Evolutionary conservation across 64 coral and sea anemone genomes (phyloP).

Genomic region (Orbicella faveolata): DNA sequence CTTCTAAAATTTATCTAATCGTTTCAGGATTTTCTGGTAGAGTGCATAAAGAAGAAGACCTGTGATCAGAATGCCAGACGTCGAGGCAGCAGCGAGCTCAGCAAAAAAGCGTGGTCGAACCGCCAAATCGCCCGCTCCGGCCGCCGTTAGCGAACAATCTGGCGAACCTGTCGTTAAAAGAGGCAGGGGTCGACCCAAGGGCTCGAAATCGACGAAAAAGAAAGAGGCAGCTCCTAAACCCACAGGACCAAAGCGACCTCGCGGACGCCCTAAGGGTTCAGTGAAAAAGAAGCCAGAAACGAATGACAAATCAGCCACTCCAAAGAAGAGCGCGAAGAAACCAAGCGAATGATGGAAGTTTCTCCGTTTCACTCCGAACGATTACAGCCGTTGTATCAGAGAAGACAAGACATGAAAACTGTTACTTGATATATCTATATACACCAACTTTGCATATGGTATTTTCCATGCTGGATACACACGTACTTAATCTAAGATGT

Average conservation of each 20-base stretch:
- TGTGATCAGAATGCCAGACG: conserved; percentile 21
- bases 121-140: not conserved
- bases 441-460: not conserved
- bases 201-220: conserved; percentile 50
- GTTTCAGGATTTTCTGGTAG: not conserved
- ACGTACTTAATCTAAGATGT: not conserved
- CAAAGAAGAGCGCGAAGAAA: conserved; percentile 23
- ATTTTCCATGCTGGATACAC: not conserved
- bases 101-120: conserved; percentile 38
- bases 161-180: conserved; percentile 49
- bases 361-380: not conserved
- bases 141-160: not conserved
- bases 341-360: conserved; percentile 8
- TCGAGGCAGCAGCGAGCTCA: not conserved
- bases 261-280: conserved; percentile 71
- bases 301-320: not conserved
- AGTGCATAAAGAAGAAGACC: not conserved
- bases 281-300: conserved; percentile 30
- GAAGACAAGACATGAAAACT: not conserved
- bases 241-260: conserved; percentile 53
- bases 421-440: conserved; percentile 24
- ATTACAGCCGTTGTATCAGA: not conserved
- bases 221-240: conserved; percentile 43
- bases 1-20: not conserved
- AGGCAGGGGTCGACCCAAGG: conserved; percentile 71